Percentiles rank a stretch among this genome's conserved stretches.
Evolutionary conservation across 1,140 invertebrate species (phyloP).

Genomic region (Phymastichus coffea): DNA sequence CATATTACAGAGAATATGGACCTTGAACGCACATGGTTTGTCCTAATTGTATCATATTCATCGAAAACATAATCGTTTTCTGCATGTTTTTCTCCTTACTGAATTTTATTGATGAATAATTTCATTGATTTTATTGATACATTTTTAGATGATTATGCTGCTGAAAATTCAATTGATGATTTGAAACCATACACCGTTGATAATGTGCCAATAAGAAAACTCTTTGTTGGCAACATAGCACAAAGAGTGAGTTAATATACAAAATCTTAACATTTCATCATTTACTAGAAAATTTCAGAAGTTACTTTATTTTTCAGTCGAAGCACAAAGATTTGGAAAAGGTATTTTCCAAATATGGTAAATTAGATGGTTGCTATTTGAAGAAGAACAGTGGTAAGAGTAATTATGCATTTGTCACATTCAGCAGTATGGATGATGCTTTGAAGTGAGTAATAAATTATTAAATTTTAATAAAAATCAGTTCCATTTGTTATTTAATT

Average conservation of each 20-base stretch:
- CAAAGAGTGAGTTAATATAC: slow-evolving; percentile 43
- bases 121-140: slow-evolving; percentile 1
- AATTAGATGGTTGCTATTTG: slow-evolving; percentile 46
- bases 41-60: too few relatives aligned
- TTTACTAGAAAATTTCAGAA: not conserved
- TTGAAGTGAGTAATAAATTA: slow-evolving; percentile 37
- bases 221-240: slow-evolving; percentile 51
- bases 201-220: slow-evolving; percentile 47
- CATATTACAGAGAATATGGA: slow-evolving; percentile 4
- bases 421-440: slow-evolving; percentile 36
- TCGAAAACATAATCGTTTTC: too few relatives aligned
- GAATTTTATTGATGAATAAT: not conserved
- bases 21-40: not conserved
- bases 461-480: not conserved
- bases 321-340: slow-evolving; percentile 42
- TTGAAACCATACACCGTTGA: slow-evolving; percentile 32
- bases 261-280: not conserved
- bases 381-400: slow-evolving; percentile 41
- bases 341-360: slow-evolving; percentile 46
- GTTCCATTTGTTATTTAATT: not conserved
- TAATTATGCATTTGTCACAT: slow-evolving; percentile 52
- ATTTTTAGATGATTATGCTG: not conserved
- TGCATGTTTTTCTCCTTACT: too few relatives aligned
- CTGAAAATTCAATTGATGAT: slow-evolving; percentile 5
- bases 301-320: slow-evolving; percentile 39